Percentiles rank a stretch among this genome's conserved stretches.
Evolutionary conservation across 2,888 invertebrate species (phyloP).

Genomic region (Andrena haemorrhoa): DNA sequence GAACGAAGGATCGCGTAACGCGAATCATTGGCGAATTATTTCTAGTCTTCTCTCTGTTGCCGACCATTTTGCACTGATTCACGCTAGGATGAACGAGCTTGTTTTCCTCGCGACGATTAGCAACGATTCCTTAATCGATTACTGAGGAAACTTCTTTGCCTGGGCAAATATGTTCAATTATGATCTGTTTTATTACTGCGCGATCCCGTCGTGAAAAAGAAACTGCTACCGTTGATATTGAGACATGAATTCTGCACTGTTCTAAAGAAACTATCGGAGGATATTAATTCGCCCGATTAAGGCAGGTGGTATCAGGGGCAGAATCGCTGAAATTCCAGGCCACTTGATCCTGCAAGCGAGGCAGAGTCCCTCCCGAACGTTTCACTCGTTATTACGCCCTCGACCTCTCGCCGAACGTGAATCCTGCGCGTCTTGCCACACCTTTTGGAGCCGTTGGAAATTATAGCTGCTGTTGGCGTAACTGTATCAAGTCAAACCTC

Average conservation of each 20-base stretch:
- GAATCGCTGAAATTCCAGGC: slow-evolving; percentile 21
- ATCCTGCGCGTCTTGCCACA: slow-evolving; percentile 48
- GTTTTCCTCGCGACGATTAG: slow-evolving; percentile 9
- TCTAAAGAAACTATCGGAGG: slow-evolving; percentile 2
- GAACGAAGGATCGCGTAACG: neutral
- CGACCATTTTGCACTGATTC: neutral
- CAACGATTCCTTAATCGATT: slow-evolving; percentile 24
- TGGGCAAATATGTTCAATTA: slow-evolving; percentile 43
- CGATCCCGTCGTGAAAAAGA: neutral
- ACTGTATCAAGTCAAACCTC: slow-evolving; percentile 60
- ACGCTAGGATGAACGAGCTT: neutral
- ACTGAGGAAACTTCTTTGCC: slow-evolving; percentile 46
- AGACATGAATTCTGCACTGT: neutral
- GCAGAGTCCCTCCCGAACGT: neutral
- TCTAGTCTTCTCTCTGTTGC: neutral
- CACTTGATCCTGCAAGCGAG: neutral
- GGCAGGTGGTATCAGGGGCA: neutral
- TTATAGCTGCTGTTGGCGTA: slow-evolving; percentile 50
- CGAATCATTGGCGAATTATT: neutral
- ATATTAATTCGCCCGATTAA: slow-evolving; percentile 34
- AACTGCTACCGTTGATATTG: neutral
- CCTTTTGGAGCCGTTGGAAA: slow-evolving; percentile 41
- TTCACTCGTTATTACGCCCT: slow-evolving; percentile 31
- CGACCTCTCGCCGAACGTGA: slow-evolving; percentile 54
- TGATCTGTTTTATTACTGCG: slow-evolving; percentile 26